Percentiles rank a stretch among this genome's conserved stretches.
Conservation (phyloP, 2,888 invertebrate species). For the Phytoseiulus persimilis region DNA sequence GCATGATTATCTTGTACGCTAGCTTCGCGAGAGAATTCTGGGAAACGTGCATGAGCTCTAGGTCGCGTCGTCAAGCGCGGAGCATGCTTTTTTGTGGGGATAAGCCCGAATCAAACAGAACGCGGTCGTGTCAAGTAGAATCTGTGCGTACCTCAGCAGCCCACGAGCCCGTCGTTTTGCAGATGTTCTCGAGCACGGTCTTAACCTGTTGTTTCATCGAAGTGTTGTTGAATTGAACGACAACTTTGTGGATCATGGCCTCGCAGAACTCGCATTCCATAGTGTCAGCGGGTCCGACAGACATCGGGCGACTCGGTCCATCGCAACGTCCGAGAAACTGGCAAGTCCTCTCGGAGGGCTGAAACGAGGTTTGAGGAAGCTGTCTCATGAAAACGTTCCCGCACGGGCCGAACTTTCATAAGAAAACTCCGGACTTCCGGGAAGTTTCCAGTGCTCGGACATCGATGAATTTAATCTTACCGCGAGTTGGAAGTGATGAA, state of each 20-base stretch:
- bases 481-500: neutral
- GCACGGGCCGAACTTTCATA: too few species aligned
- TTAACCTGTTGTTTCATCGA: slow-evolving; percentile 6
- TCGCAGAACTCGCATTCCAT: slow-evolving; percentile 34
- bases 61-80: too few species aligned
- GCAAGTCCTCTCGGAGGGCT: slow-evolving; percentile 1
- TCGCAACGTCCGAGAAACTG: neutral
- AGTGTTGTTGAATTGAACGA: slow-evolving; percentile 31
- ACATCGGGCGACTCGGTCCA: neutral
- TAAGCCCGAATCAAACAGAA: too few species aligned
- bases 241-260: slow-evolving; percentile 23
- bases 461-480: neutral
- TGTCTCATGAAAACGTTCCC: too few species aligned
- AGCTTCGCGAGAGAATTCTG: neutral
- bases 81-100: too few species aligned
- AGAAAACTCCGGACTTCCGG: too few species aligned
- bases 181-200: slow-evolving; percentile 14
- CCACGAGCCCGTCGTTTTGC: neutral
- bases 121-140: too few species aligned
- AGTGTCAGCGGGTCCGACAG: neutral
- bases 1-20: neutral
- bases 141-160: neutral
- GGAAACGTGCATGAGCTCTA: neutral
- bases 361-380: neutral
- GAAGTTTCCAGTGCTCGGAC: too few species aligned